Percentiles rank a stretch among this genome's conserved stretches.
These are phyloP conservation scores for Helicoverpa assulta DNA, from an alignment of 2,888 invertebrate species.

Conservation along the genomic window DNA sequence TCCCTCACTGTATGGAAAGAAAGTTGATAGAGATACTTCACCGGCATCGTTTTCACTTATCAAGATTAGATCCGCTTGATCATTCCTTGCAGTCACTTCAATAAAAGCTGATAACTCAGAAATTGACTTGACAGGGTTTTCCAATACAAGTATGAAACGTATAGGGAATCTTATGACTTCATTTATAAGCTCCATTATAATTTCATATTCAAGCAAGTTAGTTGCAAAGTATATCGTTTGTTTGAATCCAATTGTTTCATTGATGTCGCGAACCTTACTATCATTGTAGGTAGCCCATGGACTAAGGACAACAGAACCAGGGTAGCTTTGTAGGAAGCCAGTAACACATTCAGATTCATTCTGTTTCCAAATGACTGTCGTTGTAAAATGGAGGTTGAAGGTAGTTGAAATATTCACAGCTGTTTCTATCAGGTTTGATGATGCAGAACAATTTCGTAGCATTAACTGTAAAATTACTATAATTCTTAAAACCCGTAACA, in stretches of 20 bases:
- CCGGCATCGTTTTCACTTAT: constrained; percentile 58
- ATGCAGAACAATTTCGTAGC: constrained; percentile 8
- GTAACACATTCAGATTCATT: constrained; percentile 56
- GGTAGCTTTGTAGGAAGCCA: constrained; percentile 64
- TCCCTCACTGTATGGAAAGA: constrained; percentile 70
- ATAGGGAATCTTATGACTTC: constrained; percentile 64
- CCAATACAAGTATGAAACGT: constrained; percentile 69
- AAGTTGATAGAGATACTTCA: constrained; percentile 68
- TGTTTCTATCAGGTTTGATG: constrained; percentile 57
- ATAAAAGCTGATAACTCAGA: constrained; percentile 60
- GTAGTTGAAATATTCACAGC: constrained; percentile 67
- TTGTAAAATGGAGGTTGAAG: constrained; percentile 62
- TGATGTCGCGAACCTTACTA: constrained; percentile 41
- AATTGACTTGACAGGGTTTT: constrained; percentile 42
- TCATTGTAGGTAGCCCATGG: constrained; percentile 51
- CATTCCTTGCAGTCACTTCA: constrained; percentile 71
- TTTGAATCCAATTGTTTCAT: constrained; percentile 58
- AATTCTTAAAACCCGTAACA: constrained; percentile 16
- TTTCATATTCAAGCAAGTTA: constrained; percentile 64
- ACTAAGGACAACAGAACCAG: constrained; percentile 64
- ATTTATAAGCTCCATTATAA: constrained; percentile 64
- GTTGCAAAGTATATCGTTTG: constrained; percentile 74
- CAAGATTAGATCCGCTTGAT: constrained; percentile 73
- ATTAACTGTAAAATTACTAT: constrained; percentile 15
- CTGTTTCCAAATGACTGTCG: constrained; percentile 69